Percentiles rank a stretch among this genome's conserved stretches.
Evolutionary conservation across 1,140 invertebrate genomes (phyloP).

Genomic region (Radopholus similis): DNA sequence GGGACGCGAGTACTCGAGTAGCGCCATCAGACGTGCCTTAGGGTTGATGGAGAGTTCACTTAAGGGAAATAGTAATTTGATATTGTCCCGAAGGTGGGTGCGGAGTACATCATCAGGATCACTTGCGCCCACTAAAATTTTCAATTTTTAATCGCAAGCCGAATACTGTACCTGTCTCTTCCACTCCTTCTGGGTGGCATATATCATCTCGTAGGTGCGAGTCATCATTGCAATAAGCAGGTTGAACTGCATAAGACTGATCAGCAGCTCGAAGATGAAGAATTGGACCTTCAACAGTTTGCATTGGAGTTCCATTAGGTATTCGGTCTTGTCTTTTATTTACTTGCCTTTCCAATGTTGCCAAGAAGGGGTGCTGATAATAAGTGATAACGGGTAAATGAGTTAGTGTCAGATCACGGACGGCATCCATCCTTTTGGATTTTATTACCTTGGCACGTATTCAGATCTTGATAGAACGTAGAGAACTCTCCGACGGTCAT

Average conservation of each 20-base stretch:
- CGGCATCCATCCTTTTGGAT: not conserved
- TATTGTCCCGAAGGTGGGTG: not conserved
- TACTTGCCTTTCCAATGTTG: constrained; percentile 4
- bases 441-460: constrained; percentile 55
- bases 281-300: constrained; percentile 75
- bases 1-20: constrained; percentile 86
- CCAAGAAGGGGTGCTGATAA: constrained; percentile 1
- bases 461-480: constrained; percentile 83
- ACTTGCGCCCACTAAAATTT: constrained; percentile 84
- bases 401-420: no score
- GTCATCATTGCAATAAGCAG: constrained; percentile 99
- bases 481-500: constrained; percentile 95
- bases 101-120: constrained; percentile 75
- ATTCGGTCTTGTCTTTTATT: no score
- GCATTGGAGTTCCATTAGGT: no score
- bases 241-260: constrained; percentile 88
- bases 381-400: not conserved
- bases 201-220: constrained; percentile 91
- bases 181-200: constrained; percentile 94
- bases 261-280: constrained; percentile 90
- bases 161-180: constrained; percentile 75
- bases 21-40: constrained; percentile 75
- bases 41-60: constrained; percentile 83
- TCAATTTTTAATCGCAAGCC: not conserved
- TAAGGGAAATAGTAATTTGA: not conserved